phyloP scores from a whole-genome alignment of 2,888 invertebrate species.

The Lampropteryx suffumata region DNA sequence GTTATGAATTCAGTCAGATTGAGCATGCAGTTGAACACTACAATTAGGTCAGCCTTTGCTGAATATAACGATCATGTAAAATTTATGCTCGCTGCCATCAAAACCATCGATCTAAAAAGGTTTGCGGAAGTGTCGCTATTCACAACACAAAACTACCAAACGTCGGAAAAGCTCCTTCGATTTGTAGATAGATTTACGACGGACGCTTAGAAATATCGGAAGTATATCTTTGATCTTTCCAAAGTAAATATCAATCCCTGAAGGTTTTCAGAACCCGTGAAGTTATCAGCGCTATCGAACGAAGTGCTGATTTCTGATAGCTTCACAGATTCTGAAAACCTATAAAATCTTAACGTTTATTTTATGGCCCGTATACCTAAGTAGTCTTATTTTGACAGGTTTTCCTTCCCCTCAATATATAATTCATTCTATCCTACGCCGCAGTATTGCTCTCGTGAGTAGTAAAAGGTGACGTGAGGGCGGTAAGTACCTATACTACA shows the following conservation, averaged over 20 bases:
- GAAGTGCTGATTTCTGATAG: slow-evolving; percentile 13
- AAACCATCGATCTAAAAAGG: slow-evolving; percentile 33
- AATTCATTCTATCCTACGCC: no score
- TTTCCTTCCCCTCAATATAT: not conserved
- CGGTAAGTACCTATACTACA: no score
- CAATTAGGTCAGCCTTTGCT: slow-evolving; percentile 18
- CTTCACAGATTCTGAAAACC: slow-evolving; percentile 10
- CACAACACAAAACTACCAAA: slow-evolving; percentile 29
- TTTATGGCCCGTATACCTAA: slow-evolving; percentile 7
- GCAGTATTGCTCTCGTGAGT: no score
- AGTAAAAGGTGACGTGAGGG: no score
- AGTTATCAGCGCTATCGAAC: no score
- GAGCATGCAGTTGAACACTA: slow-evolving; percentile 1
- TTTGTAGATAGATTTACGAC: slow-evolving; percentile 30
- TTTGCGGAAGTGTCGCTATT: slow-evolving; percentile 27
- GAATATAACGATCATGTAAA: slow-evolving; percentile 14
- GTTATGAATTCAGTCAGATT: not conserved
- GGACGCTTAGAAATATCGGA: slow-evolving; percentile 23
- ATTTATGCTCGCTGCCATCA: slow-evolving; percentile 29
- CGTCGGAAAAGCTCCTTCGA: slow-evolving; percentile 24
- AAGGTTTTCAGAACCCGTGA: no score
- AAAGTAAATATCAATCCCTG: slow-evolving; percentile 18
- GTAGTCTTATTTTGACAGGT: not conserved
- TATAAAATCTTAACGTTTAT: slow-evolving; percentile 14
- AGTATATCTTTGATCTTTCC: slow-evolving; percentile 28